Evolutionary conservation across 2,888 invertebrate genomes (phyloP).

Genomic region (Athrips mouffetella): DNA sequence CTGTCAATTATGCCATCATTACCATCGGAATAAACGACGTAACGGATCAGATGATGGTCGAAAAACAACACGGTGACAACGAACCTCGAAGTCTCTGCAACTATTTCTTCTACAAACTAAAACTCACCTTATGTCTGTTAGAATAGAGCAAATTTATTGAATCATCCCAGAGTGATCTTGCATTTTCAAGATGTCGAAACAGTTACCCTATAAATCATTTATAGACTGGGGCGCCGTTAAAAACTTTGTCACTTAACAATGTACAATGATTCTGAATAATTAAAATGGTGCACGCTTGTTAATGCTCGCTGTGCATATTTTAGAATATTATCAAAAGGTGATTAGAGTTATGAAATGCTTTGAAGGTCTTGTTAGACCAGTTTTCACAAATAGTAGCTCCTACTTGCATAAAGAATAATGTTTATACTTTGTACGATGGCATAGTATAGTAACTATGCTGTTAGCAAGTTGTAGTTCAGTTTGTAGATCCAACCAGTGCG

Average conservation of each 20-base stretch:
- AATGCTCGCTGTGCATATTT: slow-evolving; percentile 36
- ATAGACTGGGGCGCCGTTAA: slow-evolving; percentile 55
- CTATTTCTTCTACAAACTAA: slow-evolving; percentile 34
- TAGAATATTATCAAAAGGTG: slow-evolving; percentile 32
- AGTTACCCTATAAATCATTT: slow-evolving; percentile 70
- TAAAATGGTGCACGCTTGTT: slow-evolving; percentile 40
- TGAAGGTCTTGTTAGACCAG: slow-evolving; percentile 26
- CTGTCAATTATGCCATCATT: slow-evolving; percentile 78
- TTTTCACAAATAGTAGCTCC: slow-evolving; percentile 9
- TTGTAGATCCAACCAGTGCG: slow-evolving; percentile 3
- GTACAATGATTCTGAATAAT: slow-evolving; percentile 57
- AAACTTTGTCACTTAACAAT: slow-evolving; percentile 61
- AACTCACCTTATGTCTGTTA: slow-evolving; percentile 43
- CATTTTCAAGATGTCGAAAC: slow-evolving; percentile 56
- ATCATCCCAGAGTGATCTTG: slow-evolving; percentile 44
- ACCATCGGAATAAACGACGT: slow-evolving; percentile 73
- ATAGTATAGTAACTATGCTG: not conserved
- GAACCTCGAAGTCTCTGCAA: slow-evolving; percentile 37
- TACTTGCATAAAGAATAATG: not conserved
- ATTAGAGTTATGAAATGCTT: slow-evolving; percentile 29
- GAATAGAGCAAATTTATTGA: slow-evolving; percentile 39
- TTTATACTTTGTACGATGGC: not conserved
- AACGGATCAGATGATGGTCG: slow-evolving; percentile 69
- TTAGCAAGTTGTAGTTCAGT: not conserved
- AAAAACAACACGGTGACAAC: slow-evolving; percentile 66